Evolutionary conservation across 2,797 vertebrate genomes (phyloP).

Genomic region (Rachycentron canadum): DNA sequence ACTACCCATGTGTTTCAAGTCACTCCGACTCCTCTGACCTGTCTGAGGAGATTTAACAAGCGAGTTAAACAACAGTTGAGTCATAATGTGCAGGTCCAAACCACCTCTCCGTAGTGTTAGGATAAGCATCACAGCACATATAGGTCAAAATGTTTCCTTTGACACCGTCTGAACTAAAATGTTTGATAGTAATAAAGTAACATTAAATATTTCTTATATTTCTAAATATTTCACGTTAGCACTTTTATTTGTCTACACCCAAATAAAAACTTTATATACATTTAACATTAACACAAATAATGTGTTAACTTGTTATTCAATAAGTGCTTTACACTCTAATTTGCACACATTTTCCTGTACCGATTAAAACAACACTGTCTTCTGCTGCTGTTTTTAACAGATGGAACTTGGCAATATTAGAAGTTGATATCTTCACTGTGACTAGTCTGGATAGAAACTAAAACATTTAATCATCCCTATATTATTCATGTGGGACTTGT

Average conservation of each 20-base stretch:
- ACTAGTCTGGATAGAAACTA: background rate
- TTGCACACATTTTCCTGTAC: background rate
- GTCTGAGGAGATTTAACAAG: background rate
- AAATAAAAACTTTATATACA: background rate
- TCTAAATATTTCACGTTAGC: background rate
- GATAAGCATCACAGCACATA: background rate
- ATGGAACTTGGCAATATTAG: background rate
- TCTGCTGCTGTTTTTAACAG: background rate
- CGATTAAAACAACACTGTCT: conserved; percentile 1
- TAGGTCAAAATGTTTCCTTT: background rate
- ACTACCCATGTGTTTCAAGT: background rate
- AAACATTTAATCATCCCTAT: too few relatives aligned
- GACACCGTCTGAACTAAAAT: background rate
- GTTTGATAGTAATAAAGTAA: background rate
- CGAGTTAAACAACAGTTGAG: background rate
- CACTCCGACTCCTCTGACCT: background rate
- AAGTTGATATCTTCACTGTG: background rate
- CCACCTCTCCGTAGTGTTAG: too few relatives aligned
- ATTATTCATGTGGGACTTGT: too few relatives aligned
- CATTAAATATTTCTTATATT: too few relatives aligned
- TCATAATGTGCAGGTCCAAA: conserved; percentile 12
- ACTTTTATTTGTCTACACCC: background rate
- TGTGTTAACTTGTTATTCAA: background rate
- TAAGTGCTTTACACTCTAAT: background rate
- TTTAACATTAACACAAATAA: background rate